Conservation (phyloP, 2,113 vertebrate genomes). For the Anser brachyrhynchus region DNA sequence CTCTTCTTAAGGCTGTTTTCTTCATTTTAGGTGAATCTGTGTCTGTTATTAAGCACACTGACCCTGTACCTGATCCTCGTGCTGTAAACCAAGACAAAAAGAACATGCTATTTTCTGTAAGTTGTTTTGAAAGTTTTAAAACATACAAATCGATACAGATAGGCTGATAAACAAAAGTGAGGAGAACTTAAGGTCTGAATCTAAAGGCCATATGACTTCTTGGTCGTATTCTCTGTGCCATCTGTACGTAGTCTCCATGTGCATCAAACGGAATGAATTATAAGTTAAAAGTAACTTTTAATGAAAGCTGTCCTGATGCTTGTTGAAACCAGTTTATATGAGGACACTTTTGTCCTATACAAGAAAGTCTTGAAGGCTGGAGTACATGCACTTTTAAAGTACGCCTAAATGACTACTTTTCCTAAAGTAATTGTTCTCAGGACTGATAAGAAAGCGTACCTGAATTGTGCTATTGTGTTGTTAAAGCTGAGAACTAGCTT, state of each 20-base stretch:
- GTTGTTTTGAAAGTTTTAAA: conserved; percentile 47
- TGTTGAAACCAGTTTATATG: background rate
- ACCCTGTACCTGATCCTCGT: conserved; percentile 96
- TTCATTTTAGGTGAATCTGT: conserved; percentile 90
- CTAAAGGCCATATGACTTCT: background rate
- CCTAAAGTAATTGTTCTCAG: background rate
- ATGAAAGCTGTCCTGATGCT: background rate
- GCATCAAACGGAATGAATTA: background rate
- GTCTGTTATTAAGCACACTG: conserved; percentile 97
- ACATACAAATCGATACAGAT: background rate
- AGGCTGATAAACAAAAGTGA: background rate
- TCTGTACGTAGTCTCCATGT: background rate
- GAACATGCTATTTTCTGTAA: conserved; percentile 99
- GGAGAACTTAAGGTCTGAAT: background rate
- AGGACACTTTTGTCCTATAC: background rate
- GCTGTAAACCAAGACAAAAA: conserved; percentile 99
- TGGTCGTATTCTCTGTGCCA: background rate
- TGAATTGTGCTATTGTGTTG: background rate
- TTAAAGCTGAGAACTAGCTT: background rate
- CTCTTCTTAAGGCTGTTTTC: background rate
- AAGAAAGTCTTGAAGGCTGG: background rate
- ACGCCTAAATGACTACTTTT: background rate
- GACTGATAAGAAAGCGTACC: background rate
- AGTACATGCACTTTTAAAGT: background rate
- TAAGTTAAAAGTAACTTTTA: background rate